Conservation (phyloP, 2,797 vertebrate genomes). For the Rhadinocentrus ornatus region DNA sequence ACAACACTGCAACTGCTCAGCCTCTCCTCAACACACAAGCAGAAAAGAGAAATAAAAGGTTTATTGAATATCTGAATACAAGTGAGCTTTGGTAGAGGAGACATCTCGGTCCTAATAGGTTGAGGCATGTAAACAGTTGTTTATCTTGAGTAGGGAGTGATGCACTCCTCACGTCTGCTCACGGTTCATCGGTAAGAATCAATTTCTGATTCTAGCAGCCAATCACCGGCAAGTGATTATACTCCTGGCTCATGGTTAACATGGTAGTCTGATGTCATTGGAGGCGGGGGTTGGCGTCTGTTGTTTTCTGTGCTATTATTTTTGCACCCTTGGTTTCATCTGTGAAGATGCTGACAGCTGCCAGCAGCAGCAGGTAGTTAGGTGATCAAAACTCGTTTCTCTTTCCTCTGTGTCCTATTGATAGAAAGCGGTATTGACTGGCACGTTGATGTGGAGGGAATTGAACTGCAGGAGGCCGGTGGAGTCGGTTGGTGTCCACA, state of each 20-base stretch:
- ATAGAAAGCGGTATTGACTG: slow-evolving; percentile 65
- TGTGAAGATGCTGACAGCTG: slow-evolving; percentile 45
- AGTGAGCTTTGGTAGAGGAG: slow-evolving; percentile 10
- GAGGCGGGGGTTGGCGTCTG: neutral
- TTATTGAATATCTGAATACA: slow-evolving; percentile 16
- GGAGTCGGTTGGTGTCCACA: slow-evolving; percentile 49
- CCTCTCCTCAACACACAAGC: neutral
- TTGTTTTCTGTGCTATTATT: slow-evolving; percentile 23
- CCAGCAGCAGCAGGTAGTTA: slow-evolving; percentile 52
- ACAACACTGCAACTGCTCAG: slow-evolving; percentile 10
- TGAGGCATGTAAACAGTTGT: slow-evolving; percentile 39
- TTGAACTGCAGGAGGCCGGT: slow-evolving; percentile 52
- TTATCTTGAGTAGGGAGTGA: slow-evolving; percentile 38
- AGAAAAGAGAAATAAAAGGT: neutral
- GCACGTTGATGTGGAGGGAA: slow-evolving; percentile 56
- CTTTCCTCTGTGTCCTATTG: slow-evolving; percentile 50
- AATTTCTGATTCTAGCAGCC: slow-evolving; percentile 46
- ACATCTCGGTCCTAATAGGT: slow-evolving; percentile 34
- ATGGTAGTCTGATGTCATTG: slow-evolving; percentile 8
- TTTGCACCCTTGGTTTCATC: slow-evolving; percentile 35
- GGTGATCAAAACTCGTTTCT: slow-evolving; percentile 52
- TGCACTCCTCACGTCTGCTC: slow-evolving; percentile 41
- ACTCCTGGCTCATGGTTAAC: slow-evolving; percentile 21
- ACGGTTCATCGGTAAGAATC: slow-evolving; percentile 38
- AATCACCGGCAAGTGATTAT: slow-evolving; percentile 45